phyloP scores from a whole-genome alignment of 2,113 vertebrate genomes.

The Sterna hirundo region DNA sequence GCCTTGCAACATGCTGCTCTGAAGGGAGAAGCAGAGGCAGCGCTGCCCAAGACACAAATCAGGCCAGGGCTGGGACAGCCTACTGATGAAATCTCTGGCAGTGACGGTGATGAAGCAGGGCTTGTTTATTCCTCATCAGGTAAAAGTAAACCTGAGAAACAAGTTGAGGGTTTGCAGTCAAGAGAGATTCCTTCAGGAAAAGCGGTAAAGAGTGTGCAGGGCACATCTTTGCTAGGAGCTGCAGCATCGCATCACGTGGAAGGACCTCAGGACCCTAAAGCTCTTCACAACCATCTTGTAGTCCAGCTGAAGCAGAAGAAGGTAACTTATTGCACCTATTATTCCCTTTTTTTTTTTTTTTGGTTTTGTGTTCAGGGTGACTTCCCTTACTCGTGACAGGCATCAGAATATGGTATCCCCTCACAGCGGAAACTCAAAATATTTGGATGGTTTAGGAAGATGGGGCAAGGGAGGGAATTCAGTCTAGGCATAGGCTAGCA shows the following conservation, averaged over 20 bases:
- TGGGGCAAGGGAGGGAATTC: neutral
- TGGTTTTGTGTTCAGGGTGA: neutral
- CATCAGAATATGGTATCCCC: neutral
- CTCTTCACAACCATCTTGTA: slow-evolving; percentile 71
- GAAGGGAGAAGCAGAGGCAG: neutral
- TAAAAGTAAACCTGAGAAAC: slow-evolving; percentile 50
- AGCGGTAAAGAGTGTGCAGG: slow-evolving; percentile 52
- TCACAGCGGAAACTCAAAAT: neutral
- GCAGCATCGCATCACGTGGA: neutral
- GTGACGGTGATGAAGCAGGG: slow-evolving; percentile 52
- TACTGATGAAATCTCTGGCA: neutral
- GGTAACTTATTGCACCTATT: slow-evolving; percentile 63
- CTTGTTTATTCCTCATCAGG: slow-evolving; percentile 45
- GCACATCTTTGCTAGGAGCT: slow-evolving; percentile 66
- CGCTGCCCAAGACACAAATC: fast-evolving
- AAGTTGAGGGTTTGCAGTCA: neutral
- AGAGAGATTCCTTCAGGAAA: neutral
- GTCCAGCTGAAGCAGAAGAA: slow-evolving; percentile 88
- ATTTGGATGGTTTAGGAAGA: neutral
- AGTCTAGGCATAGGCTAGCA: neutral
- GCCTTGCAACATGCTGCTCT: fast-evolving
- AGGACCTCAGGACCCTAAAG: slow-evolving; percentile 1
- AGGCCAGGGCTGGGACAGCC: neutral
- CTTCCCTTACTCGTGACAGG: fast-evolving
- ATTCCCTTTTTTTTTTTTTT: neutral